These are phyloP conservation scores for Tachysurus fulvidraco DNA, from an alignment of 2,113 vertebrate species.

Conservation along the genomic window DNA sequence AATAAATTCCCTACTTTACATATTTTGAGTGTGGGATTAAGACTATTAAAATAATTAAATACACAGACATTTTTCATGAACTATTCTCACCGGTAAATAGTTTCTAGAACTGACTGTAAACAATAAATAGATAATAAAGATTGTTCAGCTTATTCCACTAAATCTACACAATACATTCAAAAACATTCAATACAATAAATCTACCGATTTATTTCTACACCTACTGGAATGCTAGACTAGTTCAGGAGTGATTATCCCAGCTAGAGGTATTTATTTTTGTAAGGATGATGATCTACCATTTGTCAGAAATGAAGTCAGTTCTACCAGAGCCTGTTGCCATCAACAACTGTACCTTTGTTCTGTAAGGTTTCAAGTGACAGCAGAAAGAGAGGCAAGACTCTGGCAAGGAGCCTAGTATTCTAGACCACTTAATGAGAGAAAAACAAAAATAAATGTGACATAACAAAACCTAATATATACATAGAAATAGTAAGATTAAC, in stretches of 20 bases:
- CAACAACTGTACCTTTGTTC: slow-evolving; percentile 72
- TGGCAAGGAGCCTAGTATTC: slow-evolving; percentile 75
- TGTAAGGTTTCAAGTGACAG: slow-evolving; percentile 80
- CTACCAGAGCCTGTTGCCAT: slow-evolving; percentile 43
- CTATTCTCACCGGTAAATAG: background rate
- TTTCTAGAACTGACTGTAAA: background rate
- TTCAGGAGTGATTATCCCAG: background rate
- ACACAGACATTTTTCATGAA: background rate
- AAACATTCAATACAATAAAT: background rate
- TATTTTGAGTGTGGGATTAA: background rate
- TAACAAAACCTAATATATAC: background rate
- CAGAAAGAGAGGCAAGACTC: slow-evolving; percentile 80
- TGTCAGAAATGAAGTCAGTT: slow-evolving; percentile 34
- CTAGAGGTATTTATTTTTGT: background rate
- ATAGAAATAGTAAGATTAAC: background rate
- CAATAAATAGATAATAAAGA: background rate
- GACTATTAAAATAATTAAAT: background rate
- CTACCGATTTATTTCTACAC: slow-evolving; percentile 18
- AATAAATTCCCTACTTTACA: background rate
- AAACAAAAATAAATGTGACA: slow-evolving; percentile 50
- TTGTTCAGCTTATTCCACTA: background rate
- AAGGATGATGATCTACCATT: slow-evolving; percentile 17
- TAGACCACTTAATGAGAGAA: slow-evolving; percentile 69
- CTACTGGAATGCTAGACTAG: slow-evolving; percentile 18
- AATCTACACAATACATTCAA: background rate